Percentiles rank a stretch among this genome's conserved stretches.
These are phyloP conservation scores for Psococerastis gibbosa DNA, from an alignment of 2,888 invertebrate species.

Conservation along the genomic window DNA sequence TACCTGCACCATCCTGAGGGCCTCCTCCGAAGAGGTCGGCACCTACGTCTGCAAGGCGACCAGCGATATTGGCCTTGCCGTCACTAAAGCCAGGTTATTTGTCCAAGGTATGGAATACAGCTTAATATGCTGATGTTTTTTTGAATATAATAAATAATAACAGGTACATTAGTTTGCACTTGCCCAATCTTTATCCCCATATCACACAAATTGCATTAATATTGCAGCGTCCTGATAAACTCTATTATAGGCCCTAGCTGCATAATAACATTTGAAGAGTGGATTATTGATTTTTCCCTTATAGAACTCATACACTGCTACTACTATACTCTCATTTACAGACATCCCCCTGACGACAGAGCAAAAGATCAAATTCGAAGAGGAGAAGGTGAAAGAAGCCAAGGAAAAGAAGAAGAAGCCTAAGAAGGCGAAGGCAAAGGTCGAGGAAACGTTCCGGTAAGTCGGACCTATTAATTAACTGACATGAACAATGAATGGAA, in stretches of 20 bases:
- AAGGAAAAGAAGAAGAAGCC: conserved; percentile 20
- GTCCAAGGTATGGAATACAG: conserved; percentile 31
- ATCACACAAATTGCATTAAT: too few species aligned
- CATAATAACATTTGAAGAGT: background rate
- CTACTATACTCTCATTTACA: conserved; percentile 6
- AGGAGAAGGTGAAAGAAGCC: conserved; percentile 18
- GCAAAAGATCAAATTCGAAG: conserved; percentile 19
- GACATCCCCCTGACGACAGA: conserved; percentile 16
- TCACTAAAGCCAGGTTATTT: conserved; percentile 58
- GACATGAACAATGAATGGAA: conserved; percentile 23
- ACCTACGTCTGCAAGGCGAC: conserved; percentile 67
- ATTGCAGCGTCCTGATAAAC: too few species aligned
- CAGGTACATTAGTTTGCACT: too few species aligned
- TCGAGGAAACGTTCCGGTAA: conserved; percentile 5
- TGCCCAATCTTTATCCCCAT: too few species aligned
- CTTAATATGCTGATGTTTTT: conserved; percentile 7
- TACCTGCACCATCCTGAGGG: conserved; percentile 44
- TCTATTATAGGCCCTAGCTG: too few species aligned
- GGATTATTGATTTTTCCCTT: background rate
- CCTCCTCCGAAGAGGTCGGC: conserved; percentile 45
- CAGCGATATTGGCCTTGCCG: conserved; percentile 65
- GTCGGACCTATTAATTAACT: conserved; percentile 22
- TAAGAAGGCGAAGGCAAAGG: conserved; percentile 19
- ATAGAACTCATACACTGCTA: background rate
- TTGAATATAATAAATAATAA: too few species aligned